Percentiles rank a stretch among this genome's conserved stretches.
These are phyloP conservation scores for Drosophila gaucha DNA, from an alignment of 2,888 invertebrate genomes.

Conservation along the genomic window DNA sequence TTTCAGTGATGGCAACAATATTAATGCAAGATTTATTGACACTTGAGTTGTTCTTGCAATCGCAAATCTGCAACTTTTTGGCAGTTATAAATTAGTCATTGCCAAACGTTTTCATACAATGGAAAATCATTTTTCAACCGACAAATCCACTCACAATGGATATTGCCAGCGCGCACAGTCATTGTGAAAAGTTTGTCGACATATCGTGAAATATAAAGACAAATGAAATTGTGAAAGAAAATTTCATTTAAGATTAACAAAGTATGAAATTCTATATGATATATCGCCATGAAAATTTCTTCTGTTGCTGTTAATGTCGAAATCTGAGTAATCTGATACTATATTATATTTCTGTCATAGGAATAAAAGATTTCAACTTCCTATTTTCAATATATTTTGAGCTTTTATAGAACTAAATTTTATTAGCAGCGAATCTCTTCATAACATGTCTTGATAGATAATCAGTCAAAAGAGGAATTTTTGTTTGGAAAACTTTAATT, in stretches of 20 bases:
- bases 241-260: not conserved
- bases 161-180: constrained; percentile 4
- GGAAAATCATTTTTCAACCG: constrained; percentile 54
- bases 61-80: constrained; percentile 52
- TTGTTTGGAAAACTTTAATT: no score
- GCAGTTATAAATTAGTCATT: constrained; percentile 67
- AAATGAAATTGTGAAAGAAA: constrained; percentile 4
- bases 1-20: constrained; percentile 42
- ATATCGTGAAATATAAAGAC: constrained; percentile 19
- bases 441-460: no score
- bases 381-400: no score
- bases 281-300: no score
- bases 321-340: no score
- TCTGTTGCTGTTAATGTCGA: no score
- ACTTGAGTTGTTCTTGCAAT: constrained; percentile 38
- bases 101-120: constrained; percentile 29
- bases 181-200: constrained; percentile 19
- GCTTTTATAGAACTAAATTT: no score
- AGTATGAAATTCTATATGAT: not conserved
- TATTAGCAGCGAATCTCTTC: no score
- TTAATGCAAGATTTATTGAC: constrained; percentile 71
- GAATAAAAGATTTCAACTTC: no score
- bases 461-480: no score
- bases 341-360: no score
- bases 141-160: constrained; percentile 37